Conservation (phyloP, 2,797 vertebrate species). For the Acrossocheilus wenchowensis region DNA sequence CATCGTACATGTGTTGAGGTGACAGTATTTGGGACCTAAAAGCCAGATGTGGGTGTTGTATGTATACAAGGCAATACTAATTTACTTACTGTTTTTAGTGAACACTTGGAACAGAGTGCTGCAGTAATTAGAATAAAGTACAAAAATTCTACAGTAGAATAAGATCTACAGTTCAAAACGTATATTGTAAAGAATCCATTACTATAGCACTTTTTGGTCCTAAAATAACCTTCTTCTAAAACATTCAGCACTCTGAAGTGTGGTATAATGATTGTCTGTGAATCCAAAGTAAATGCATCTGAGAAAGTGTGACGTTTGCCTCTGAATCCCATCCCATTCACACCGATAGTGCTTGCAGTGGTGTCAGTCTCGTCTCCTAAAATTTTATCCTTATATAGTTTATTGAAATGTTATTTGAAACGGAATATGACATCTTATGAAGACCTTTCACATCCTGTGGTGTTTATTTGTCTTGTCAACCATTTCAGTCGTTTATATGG, state of each 20-base stretch:
- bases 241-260: slow-evolving; percentile 3
- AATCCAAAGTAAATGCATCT: slow-evolving; percentile 30
- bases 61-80: neutral
- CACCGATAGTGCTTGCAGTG: slow-evolving; percentile 43
- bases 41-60: neutral
- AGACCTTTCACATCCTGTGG: slow-evolving; percentile 54
- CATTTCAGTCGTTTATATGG: slow-evolving; percentile 23
- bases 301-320: neutral
- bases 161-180: neutral
- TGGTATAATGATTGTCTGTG: neutral
- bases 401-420: slow-evolving; percentile 61
- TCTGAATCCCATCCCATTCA: slow-evolving; percentile 30
- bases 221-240: neutral
- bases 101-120: neutral
- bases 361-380: slow-evolving; percentile 48
- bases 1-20: neutral
- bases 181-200: neutral
- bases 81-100: neutral
- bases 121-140: neutral
- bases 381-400: slow-evolving; percentile 40
- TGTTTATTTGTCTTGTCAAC: neutral
- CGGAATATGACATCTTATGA: slow-evolving; percentile 65
- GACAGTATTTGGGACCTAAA: slow-evolving; percentile 42
- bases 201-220: slow-evolving; percentile 22
- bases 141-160: neutral